Percentiles rank a stretch among this genome's conserved stretches.
Conservation (phyloP, 2,888 invertebrate genomes). For the Galeruca laticollis region DNA sequence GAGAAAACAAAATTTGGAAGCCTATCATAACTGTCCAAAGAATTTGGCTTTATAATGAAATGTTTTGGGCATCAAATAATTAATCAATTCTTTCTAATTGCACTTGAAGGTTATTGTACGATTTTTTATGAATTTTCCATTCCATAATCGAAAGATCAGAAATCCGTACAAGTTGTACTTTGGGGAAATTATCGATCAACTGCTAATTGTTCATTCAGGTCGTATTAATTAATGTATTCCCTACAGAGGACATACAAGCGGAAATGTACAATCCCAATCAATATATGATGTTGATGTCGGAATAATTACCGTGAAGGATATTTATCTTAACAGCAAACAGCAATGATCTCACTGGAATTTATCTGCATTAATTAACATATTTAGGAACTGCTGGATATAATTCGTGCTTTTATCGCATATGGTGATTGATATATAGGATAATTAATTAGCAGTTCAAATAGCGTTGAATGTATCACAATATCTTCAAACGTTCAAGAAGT, state of each 20-base stretch:
- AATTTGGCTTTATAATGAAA: too few species aligned
- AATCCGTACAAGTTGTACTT: neutral
- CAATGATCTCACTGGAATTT: neutral
- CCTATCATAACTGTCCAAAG: too few species aligned
- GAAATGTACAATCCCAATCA: neutral
- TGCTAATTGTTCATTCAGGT: slow-evolving; percentile 2
- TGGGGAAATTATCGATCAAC: neutral
- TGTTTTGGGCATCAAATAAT: too few species aligned
- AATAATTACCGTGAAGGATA: neutral
- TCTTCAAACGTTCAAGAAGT: too few species aligned
- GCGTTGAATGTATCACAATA: too few species aligned
- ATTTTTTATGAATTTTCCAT: too few species aligned
- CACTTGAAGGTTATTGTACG: too few species aligned
- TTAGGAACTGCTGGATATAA: neutral
- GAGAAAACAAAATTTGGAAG: too few species aligned
- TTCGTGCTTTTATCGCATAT: neutral
- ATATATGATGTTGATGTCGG: neutral
- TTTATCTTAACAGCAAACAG: neutral
- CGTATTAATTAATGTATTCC: neutral
- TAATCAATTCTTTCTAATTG: too few species aligned
- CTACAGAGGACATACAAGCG: neutral
- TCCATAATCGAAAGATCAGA: neutral
- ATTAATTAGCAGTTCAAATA: too few species aligned
- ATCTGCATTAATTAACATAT: neutral
- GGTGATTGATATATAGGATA: too few species aligned